Conservation (phyloP, 2,113 vertebrate species). For the Shinisaurus crocodilurus region DNA sequence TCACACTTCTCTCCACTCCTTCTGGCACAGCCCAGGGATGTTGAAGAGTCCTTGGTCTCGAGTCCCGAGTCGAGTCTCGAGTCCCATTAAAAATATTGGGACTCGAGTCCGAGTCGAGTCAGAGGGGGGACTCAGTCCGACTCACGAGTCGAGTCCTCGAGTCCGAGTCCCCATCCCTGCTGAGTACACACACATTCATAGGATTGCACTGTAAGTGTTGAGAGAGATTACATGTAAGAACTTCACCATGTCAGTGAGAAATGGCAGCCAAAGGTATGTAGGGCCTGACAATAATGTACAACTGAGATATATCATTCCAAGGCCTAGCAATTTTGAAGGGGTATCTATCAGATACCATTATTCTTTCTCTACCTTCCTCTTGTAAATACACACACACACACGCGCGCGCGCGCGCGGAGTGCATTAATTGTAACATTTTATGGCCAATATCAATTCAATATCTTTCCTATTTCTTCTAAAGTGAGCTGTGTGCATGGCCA, state of each 20-base stretch:
- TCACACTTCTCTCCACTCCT: too few species aligned
- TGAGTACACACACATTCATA: not conserved
- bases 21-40: too few species aligned
- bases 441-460: constrained; percentile 32
- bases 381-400: constrained; percentile 5
- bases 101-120: too few species aligned
- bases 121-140: too few species aligned
- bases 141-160: too few species aligned
- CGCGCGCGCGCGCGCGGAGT: too few species aligned
- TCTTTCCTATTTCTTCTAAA: constrained; percentile 32
- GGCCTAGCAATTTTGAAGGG: constrained; percentile 2
- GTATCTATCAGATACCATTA: constrained; percentile 35
- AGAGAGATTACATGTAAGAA: not conserved
- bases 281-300: not conserved
- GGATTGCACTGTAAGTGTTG: not conserved
- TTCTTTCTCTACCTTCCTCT: not conserved
- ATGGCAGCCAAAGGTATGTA: not conserved
- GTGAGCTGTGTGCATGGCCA: constrained; percentile 28
- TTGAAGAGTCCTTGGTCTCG: too few species aligned
- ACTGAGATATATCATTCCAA: not conserved
- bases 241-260: not conserved
- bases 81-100: too few species aligned
- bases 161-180: too few species aligned
- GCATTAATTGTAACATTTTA: constrained; percentile 34
- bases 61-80: too few species aligned